phyloP scores from a whole-genome alignment of 2,113 vertebrate genomes.

The Microcebus tavaratra region DNA sequence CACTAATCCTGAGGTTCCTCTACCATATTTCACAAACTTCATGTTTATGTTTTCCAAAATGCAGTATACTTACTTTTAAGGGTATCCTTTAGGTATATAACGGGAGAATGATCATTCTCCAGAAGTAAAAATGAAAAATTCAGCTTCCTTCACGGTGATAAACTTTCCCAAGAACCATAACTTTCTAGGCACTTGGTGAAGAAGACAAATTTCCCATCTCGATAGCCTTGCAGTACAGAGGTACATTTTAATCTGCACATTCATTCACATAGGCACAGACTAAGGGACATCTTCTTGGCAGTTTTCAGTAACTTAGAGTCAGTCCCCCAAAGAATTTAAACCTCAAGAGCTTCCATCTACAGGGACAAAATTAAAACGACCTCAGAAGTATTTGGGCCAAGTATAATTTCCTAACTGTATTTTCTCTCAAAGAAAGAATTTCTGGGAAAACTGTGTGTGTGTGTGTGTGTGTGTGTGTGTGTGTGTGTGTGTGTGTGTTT shows the following conservation, averaged over 20 bases:
- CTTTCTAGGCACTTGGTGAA: background rate
- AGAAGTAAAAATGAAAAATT: background rate
- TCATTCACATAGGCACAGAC: background rate
- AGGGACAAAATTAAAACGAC: slow-evolving; percentile 22
- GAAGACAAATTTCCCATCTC: background rate
- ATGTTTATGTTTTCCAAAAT: background rate
- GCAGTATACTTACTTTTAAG: background rate
- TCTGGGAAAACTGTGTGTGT: background rate
- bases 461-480: too few species aligned
- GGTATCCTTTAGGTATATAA: background rate
- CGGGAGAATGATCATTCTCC: background rate
- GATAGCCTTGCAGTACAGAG: background rate
- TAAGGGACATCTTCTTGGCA: background rate
- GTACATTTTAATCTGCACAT: background rate
- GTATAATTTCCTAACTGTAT: background rate
- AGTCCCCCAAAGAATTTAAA: slow-evolving; percentile 25
- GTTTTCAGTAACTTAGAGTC: background rate
- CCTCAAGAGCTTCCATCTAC: background rate
- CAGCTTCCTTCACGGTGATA: background rate
- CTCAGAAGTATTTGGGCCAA: background rate
- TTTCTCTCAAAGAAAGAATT: background rate
- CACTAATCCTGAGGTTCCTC: background rate
- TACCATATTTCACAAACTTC: background rate
- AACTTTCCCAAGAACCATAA: background rate
- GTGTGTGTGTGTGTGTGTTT: background rate